phyloP scores from a whole-genome alignment of 1,140 invertebrate species.

The Diabrotica virgifera region DNA sequence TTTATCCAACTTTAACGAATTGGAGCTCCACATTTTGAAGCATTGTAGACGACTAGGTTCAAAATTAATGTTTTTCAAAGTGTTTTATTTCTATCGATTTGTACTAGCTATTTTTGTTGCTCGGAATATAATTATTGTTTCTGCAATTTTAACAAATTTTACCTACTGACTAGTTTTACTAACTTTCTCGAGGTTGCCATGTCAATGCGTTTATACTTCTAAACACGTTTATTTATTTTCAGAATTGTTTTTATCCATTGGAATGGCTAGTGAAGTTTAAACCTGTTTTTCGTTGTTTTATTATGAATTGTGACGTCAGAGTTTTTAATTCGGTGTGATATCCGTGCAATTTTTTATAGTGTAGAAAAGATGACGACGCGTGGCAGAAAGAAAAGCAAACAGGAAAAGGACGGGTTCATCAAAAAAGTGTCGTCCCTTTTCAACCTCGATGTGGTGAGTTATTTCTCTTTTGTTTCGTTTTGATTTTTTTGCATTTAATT shows the following conservation, averaged over 20 bases:
- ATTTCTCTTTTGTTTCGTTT: neutral
- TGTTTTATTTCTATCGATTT: too few relatives aligned
- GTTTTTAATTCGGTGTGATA: slow-evolving; percentile 6
- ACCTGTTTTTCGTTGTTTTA: slow-evolving; percentile 4
- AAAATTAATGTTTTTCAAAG: too few relatives aligned
- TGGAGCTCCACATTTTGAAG: too few relatives aligned
- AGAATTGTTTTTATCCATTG: neutral
- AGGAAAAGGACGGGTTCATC: slow-evolving; percentile 74
- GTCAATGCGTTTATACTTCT: neutral
- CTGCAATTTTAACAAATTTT: neutral
- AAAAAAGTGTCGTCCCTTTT: slow-evolving; percentile 84
- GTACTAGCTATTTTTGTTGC: too few relatives aligned
- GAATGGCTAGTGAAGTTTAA: neutral
- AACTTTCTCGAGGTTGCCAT: neutral
- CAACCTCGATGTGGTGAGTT: slow-evolving; percentile 71
- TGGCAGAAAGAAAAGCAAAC: slow-evolving; percentile 66
- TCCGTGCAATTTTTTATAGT: neutral
- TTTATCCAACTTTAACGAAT: too few relatives aligned
- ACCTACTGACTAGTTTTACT: neutral
- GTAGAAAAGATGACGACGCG: slow-evolving; percentile 65
- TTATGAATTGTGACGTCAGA: slow-evolving; percentile 19
- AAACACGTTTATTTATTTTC: neutral
- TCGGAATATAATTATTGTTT: too few relatives aligned
- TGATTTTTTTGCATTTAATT: too few relatives aligned
- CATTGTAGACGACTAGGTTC: too few relatives aligned